These are phyloP conservation scores for Megalops cyprinoides DNA, from an alignment of 2,797 vertebrate species.

Conservation along the genomic window DNA sequence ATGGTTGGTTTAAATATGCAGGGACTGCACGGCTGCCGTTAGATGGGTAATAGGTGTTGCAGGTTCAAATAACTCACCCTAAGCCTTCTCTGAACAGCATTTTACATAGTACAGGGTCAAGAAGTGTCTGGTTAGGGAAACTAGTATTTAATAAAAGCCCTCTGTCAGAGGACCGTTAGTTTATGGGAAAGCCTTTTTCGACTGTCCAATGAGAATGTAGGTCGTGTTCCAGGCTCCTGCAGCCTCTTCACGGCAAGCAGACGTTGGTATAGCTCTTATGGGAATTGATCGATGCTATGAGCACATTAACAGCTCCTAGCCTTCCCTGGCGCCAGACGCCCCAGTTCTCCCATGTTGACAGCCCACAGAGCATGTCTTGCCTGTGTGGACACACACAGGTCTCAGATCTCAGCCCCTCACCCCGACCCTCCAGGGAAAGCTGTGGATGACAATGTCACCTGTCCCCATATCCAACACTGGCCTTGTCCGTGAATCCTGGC, in stretches of 20 bases:
- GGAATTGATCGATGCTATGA: background rate
- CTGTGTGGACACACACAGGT: no score
- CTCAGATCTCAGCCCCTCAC: no score
- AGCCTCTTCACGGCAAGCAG: background rate
- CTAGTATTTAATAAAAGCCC: background rate
- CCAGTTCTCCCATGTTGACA: background rate
- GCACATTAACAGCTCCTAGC: background rate
- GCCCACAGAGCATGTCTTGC: no score
- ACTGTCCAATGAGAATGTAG: background rate
- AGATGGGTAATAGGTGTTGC: no score
- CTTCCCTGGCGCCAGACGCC: background rate
- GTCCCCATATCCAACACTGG: no score
- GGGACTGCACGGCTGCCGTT: background rate
- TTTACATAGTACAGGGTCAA: no score
- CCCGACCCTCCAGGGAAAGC: no score
- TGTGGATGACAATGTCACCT: no score
- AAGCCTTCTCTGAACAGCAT: no score
- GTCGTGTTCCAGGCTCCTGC: background rate
- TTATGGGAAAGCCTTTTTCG: background rate
- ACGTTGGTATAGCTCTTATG: background rate
- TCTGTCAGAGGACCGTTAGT: background rate
- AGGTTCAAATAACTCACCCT: no score
- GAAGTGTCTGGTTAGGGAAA: background rate
- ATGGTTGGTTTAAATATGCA: slow-evolving; percentile 25
- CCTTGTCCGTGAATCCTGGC: no score